Percentiles rank a stretch among this genome's conserved stretches.
Evolutionary conservation across 2,113 vertebrate species (phyloP).

Genomic region (Myiozetetes cayanensis): DNA sequence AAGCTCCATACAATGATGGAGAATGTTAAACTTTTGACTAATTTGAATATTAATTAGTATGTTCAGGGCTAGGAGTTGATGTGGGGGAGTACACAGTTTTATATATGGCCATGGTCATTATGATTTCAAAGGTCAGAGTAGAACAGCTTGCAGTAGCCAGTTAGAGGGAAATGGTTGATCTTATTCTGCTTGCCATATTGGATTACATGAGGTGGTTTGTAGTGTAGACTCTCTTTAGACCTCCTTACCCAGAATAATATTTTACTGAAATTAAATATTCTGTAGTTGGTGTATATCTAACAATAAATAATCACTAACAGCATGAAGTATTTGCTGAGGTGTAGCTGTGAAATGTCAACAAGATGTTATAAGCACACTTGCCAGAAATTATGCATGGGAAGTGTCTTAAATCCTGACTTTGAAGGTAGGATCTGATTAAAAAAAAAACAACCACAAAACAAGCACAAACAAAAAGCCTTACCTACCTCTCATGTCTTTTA

Average conservation of each 20-base stretch:
- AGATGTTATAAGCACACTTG: background rate
- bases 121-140: background rate
- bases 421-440: background rate
- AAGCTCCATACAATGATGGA: background rate
- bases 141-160: background rate
- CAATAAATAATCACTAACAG: constrained; percentile 12
- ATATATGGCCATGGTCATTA: background rate
- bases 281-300: background rate
- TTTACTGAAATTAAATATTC: constrained; percentile 3
- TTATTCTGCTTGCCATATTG: background rate
- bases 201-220: background rate
- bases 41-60: background rate
- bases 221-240: background rate
- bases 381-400: background rate
- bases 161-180: background rate
- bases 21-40: background rate
- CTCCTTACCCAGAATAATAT: background rate
- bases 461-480: background rate
- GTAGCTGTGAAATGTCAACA: constrained; percentile 35
- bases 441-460: background rate
- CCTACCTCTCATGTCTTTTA: background rate
- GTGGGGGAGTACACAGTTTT: background rate
- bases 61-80: background rate
- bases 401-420: background rate
- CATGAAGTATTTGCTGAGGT: constrained; percentile 7